Base-by-base conservation (phyloP, 2,113 vertebrate species). In the Pithys albifrons region DNA sequence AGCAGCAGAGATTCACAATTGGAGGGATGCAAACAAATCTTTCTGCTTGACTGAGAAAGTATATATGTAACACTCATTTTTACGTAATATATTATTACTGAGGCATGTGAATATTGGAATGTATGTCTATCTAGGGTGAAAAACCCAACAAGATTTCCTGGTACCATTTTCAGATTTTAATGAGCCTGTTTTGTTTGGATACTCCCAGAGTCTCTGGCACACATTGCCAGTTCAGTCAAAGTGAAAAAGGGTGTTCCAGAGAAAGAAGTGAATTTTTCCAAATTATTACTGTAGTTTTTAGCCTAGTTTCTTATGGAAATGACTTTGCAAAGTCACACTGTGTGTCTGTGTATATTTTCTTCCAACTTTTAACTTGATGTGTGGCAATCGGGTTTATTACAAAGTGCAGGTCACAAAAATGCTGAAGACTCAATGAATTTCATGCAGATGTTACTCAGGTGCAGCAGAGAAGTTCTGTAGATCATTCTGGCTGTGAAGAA, bases 211-310 rank as follows among this genome's bases (percentile, higher is more conserved):
- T 61, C 23, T 85, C 65, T 95, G 89, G 76, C 94, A 84, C 13
- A 2, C 51, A 39, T 5, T 55, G 6, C 76, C 1, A 7, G 43
- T 71, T 71, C 80, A 73, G 69, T 90, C 45, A 94, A 94, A 95
- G 85, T 49, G 35, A n/a, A 85, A 93, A 94, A 90, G 85, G 58
- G 62, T 94, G 75, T 97, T 95, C 45, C 82, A 85, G 86, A 91
- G 91, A 95, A 87, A 76, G 43, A 96, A 91, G 57, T 87, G 76
- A 89, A 37, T 61, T 84, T 91, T 93, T 91, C 89, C 94, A 92
- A 89, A 77, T 95, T 35, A 86, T 55, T 65, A 72, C 83, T 71
- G 67, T 61, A 75, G 72, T 64, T 97, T 87, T 80, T 67, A 86
- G 25, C 48, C 76, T 92, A 31, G 10, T 87, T 95, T 91, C 72